Conservation (phyloP, 2,888 invertebrate species). For the Drosophila sordidula region DNA sequence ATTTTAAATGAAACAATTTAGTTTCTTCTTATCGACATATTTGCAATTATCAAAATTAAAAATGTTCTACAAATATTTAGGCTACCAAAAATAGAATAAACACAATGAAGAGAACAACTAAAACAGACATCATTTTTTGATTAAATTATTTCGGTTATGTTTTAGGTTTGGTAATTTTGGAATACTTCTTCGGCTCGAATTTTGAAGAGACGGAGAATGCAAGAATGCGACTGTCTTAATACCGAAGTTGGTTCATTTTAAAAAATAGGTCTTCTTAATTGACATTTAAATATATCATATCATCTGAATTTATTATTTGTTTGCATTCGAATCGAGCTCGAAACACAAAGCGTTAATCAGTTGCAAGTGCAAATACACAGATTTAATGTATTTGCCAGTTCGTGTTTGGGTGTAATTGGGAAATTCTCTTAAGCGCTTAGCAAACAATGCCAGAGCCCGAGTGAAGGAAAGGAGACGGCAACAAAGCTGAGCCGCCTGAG, state of each 20-base stretch:
- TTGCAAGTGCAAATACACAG: constrained; percentile 38
- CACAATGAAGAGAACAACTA: too few relatives aligned
- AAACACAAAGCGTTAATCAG: constrained; percentile 36
- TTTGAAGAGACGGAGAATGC: too few relatives aligned
- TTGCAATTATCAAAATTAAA: too few relatives aligned
- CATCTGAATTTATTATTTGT: neutral
- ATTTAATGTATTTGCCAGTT: constrained; percentile 44
- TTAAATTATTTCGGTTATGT: too few relatives aligned
- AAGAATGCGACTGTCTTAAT: neutral
- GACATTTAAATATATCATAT: constrained; percentile 21
- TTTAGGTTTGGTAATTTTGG: too few relatives aligned
- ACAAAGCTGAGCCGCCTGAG: constrained; percentile 20
- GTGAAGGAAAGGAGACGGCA: constrained; percentile 1
- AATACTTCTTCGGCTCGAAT: too few relatives aligned
- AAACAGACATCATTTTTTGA: too few relatives aligned
- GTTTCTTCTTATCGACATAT: too few relatives aligned
- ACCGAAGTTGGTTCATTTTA: neutral
- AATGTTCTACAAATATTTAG: too few relatives aligned
- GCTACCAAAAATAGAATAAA: too few relatives aligned
- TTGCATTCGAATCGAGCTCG: neutral
- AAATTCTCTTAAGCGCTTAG: constrained; percentile 66
- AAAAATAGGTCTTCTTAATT: constrained; percentile 3
- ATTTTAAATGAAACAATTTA: too few relatives aligned
- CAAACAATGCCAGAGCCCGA: constrained; percentile 55
- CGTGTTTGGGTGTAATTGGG: constrained; percentile 60